A percentile compares a stretch with the other conserved stretches of the same genome.
These are phyloP conservation scores for Butastur rufipennis DNA, from an alignment of 2,113 vertebrate species.

Conservation along the genomic window DNA sequence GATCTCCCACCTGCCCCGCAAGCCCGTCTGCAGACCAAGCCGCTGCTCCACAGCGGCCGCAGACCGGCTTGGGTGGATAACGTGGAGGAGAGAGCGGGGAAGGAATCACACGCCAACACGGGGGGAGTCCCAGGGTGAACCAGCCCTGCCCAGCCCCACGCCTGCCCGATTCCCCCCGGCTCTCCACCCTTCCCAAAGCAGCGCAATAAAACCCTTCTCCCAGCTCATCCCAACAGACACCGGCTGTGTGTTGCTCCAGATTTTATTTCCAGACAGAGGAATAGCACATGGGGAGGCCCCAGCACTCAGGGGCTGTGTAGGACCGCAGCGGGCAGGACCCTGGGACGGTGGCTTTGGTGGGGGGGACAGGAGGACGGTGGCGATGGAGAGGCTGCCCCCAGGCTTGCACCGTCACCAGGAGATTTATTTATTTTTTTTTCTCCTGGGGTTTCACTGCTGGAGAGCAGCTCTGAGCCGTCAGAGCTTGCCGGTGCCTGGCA, in stretches of 20 bases:
- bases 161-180: rapidly evolving
- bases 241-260: rapidly evolving
- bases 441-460: not conserved
- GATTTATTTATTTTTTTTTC: not conserved
- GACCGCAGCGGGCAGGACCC: not conserved
- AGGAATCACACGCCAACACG: rapidly evolving
- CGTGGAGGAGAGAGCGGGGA: rapidly evolving
- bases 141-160: rapidly evolving
- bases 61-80: rapidly evolving
- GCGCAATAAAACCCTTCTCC: not conserved
- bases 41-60: rapidly evolving
- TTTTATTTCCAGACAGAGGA: not conserved
- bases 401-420: rapidly evolving
- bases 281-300: rapidly evolving
- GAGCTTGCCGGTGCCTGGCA: not conserved
- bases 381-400: not conserved
- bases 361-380: not conserved
- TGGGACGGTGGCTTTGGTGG: not conserved
- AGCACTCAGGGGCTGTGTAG: rapidly evolving
- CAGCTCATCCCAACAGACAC: not conserved
- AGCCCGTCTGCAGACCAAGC: not conserved
- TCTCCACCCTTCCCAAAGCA: not conserved
- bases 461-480: not conserved
- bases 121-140: rapidly evolving
- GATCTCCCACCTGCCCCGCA: not conserved